Percentiles rank a stretch among this genome's conserved stretches.
phyloP scores from a whole-genome alignment of 2,113 vertebrate genomes.

The Tyto alba region DNA sequence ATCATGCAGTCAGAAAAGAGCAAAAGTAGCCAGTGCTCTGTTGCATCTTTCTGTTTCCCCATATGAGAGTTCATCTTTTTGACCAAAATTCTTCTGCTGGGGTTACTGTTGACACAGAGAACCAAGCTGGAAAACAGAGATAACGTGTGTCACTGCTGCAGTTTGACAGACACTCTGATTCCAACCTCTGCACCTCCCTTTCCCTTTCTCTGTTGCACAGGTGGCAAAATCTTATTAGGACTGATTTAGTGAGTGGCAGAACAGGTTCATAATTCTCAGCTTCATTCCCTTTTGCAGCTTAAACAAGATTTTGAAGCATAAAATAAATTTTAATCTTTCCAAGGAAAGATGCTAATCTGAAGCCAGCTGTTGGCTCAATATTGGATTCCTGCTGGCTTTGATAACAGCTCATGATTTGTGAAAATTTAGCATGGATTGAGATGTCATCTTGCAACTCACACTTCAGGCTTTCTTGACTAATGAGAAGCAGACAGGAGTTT shows the following conservation, averaged over 20 bases:
- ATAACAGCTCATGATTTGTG: constrained; percentile 27
- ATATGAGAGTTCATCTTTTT: neutral
- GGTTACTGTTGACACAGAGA: neutral
- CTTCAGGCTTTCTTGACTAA: constrained; percentile 22
- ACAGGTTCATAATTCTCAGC: neutral
- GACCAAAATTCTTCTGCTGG: neutral
- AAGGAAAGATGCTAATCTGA: constrained; percentile 49
- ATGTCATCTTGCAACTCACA: neutral
- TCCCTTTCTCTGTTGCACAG: neutral
- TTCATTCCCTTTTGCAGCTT: constrained; percentile 5
- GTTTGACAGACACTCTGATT: constrained; percentile 5
- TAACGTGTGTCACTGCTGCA: neutral
- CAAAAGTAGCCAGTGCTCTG: neutral
- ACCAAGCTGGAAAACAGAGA: constrained; percentile 31
- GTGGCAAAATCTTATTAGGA: neutral
- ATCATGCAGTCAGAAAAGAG: neutral
- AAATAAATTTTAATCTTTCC: constrained; percentile 46
- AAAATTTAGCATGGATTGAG: constrained; percentile 41
- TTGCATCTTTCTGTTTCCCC: neutral
- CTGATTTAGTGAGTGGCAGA: constrained; percentile 15
- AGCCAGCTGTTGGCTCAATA: neutral
- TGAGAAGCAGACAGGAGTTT: neutral
- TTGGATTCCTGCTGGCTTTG: constrained; percentile 31
- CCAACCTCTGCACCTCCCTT: neutral
- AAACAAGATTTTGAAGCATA: constrained; percentile 48